Conservation (phyloP, 2,113 vertebrate species). For the Naja naja region DNA sequence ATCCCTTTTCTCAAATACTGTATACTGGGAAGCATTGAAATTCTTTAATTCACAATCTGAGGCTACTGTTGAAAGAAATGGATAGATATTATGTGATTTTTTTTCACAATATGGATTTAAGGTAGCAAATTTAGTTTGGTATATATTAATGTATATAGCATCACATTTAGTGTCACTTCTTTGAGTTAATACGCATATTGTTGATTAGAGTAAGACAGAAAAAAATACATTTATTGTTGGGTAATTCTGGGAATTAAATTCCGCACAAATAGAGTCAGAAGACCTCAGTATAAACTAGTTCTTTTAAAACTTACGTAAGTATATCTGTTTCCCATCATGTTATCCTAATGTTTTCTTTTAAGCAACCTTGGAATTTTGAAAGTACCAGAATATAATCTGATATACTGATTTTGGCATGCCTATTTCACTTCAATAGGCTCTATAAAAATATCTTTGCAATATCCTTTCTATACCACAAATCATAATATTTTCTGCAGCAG, state of each 20-base stretch:
- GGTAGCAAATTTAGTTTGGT: background rate
- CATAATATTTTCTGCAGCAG: background rate
- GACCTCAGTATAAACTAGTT: background rate
- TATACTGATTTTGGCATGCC: background rate
- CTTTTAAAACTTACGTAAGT: background rate
- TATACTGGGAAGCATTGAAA: background rate
- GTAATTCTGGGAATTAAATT: background rate
- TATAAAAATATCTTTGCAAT: background rate
- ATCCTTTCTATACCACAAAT: conserved; percentile 3
- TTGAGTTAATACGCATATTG: background rate
- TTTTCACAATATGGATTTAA: background rate
- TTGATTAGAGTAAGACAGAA: background rate
- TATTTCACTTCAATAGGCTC: background rate
- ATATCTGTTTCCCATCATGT: background rate
- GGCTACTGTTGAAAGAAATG: background rate
- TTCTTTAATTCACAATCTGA: background rate
- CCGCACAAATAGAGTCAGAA: background rate
- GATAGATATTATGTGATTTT: background rate
- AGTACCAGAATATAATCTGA: background rate
- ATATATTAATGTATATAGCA: background rate
- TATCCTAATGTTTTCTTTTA: conserved; percentile 2
- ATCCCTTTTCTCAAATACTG: background rate
- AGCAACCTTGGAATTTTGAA: background rate
- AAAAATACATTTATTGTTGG: background rate
- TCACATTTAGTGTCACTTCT: background rate